Evolutionary conservation across 2,888 invertebrate genomes (phyloP).

Genomic region (Coleophora flavipennella): DNA sequence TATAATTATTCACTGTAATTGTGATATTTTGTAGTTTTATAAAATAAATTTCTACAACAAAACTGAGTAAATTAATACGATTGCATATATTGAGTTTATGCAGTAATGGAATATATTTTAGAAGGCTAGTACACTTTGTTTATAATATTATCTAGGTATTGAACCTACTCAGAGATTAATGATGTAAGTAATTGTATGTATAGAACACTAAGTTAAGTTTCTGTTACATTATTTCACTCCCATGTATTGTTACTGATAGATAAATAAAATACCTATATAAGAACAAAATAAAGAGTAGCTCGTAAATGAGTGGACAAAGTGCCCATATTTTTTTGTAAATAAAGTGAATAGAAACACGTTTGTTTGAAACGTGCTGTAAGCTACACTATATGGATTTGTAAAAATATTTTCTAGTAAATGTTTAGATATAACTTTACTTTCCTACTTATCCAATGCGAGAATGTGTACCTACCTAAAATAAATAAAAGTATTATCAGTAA

Average conservation of each 20-base stretch:
- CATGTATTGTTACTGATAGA: constrained; percentile 27
- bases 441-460: constrained; percentile 20
- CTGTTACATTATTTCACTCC: constrained; percentile 19
- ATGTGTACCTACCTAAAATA: constrained; percentile 46
- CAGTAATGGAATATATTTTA: no score
- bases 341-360: constrained; percentile 15
- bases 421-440: constrained; percentile 12
- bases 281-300: constrained; percentile 6
- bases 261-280: background rate
- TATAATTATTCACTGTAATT: constrained; percentile 8
- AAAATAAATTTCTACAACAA: background rate
- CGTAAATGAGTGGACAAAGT: constrained; percentile 24
- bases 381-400: constrained; percentile 28
- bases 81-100: no score
- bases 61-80: no score
- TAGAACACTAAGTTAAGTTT: constrained; percentile 17
- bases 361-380: constrained; percentile 17
- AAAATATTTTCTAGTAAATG: constrained; percentile 22
- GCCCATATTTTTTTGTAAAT: constrained; percentile 35
- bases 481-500: constrained; percentile 32
- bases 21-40: constrained; percentile 8
- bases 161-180: constrained; percentile 7
- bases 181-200: constrained; percentile 25
- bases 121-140: no score
- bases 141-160: constrained; percentile 13